Evolutionary conservation across 1,140 invertebrate genomes (phyloP), one percentile per base, ranked within the genome.

Genomic region (Coboldia fuscipes): DNA sequence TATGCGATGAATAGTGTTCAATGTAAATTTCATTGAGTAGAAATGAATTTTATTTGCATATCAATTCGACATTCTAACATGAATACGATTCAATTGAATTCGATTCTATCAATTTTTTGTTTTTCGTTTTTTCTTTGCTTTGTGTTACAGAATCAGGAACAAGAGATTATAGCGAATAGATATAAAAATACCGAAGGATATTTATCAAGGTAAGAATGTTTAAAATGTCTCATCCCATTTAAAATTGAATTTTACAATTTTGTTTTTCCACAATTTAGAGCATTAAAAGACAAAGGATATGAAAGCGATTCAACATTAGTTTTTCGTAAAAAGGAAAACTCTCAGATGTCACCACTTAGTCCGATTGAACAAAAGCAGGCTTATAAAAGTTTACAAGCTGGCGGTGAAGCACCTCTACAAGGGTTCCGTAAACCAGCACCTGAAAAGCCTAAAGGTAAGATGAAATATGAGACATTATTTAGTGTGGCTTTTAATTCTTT

Each of bases 261-360:
- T 23, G 12, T 23, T 23, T 17, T 31, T 31, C 4, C 6, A 4
- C 4, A 14, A 17, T 18, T 20, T 29, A 82, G 78, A 51, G 75
- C 77, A 32, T 57, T 84, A 21, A 88, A 86, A 58, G 82, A 86
- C 54, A 76, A 78, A 2, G 83, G 82, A 12, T 89, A 88, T 54
- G 82, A 86, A 53, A 86, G 81, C 44, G 83, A 89, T 54, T 86
- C 83, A 2, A 86, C 80, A 10, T 59, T 88, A 37, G 69, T 86
- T 33, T 84, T 88, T 47, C 69, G 76, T 41, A 66, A 76, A 37
- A 66, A 73, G 35, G 69, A 72, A 42, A 63, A 69, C 33, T 65
- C 69, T 20, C 51, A 45, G 21, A 65, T 65, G 24, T 70, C 66
- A 41, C 72, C 72, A 5, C 47, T 82, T 15, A 82, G 75, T 38